phyloP scores from a whole-genome alignment of 2,888 invertebrate genomes.

The Adineta ricciae region DNA sequence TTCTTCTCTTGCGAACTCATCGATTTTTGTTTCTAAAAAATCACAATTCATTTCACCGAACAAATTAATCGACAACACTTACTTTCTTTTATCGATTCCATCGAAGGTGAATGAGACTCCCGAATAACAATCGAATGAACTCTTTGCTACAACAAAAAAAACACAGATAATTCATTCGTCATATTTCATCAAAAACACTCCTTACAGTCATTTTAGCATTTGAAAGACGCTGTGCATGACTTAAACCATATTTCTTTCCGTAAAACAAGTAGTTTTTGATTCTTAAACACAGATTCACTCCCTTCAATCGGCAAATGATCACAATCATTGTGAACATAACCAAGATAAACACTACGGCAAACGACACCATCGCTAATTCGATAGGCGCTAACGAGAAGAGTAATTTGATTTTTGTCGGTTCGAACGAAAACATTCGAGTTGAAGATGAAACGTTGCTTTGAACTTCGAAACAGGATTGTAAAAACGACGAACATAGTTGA shows the following conservation, averaged over 20 bases:
- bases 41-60: not conserved
- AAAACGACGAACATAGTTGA: not conserved
- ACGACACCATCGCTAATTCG: not conserved
- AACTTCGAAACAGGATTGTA: not conserved
- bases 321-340: not conserved
- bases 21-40: not conserved
- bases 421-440: no score
- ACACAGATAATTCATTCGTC: no score
- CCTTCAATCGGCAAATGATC: not conserved
- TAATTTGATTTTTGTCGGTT: not conserved
- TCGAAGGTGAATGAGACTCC: not conserved
- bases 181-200: no score
- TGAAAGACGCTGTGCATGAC: not conserved
- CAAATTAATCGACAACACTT: not conserved
- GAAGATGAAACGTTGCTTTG: not conserved
- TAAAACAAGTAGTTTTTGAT: conserved; percentile 2
- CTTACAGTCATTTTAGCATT: not conserved
- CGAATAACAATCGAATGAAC: not conserved
- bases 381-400: not conserved
- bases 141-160: not conserved
- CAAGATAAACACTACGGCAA: not conserved
- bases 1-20: not conserved
- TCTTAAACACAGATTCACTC: not conserved
- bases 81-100: not conserved
- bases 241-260: conserved; percentile 6